Conservation (phyloP, 2,888 invertebrate species). For the Troglohyphantes excavatus region DNA sequence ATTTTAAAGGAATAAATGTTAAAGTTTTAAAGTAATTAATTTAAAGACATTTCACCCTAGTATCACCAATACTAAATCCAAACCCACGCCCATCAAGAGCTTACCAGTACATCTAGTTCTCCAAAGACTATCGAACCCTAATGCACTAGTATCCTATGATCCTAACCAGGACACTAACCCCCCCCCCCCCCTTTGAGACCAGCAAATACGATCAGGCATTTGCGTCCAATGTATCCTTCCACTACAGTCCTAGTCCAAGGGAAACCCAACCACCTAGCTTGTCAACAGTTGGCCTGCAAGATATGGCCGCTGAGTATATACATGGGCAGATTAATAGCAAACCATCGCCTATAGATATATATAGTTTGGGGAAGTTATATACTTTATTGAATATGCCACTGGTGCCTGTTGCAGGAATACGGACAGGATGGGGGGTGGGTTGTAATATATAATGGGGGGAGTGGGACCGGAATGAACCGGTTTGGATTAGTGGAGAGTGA, state of each 20-base stretch:
- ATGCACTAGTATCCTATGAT: too few relatives aligned
- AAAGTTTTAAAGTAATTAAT: too few relatives aligned
- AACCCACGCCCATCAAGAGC: too few relatives aligned
- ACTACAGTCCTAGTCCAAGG: too few relatives aligned
- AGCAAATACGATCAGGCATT: slow-evolving; percentile 55
- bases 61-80: too few relatives aligned
- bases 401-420: too few relatives aligned
- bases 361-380: neutral
- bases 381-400: slow-evolving; percentile 6
- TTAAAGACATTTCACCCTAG: too few relatives aligned
- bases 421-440: neutral
- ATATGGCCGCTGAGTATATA: slow-evolving; percentile 61
- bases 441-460: neutral
- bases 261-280: slow-evolving; percentile 16
- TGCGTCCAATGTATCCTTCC: slow-evolving; percentile 16
- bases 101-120: too few relatives aligned
- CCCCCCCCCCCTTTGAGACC: slow-evolving; percentile 11
- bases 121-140: too few relatives aligned
- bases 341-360: neutral
- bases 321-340: slow-evolving; percentile 65
- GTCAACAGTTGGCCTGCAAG: slow-evolving; percentile 76
- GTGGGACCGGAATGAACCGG: slow-evolving; percentile 19
- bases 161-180: too few relatives aligned
- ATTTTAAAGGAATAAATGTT: too few relatives aligned
- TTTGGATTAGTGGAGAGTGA: slow-evolving; percentile 20